These are phyloP conservation scores for Stegostoma tigrinum DNA, from an alignment of 2,113 vertebrate genomes.

Conservation along the genomic window DNA sequence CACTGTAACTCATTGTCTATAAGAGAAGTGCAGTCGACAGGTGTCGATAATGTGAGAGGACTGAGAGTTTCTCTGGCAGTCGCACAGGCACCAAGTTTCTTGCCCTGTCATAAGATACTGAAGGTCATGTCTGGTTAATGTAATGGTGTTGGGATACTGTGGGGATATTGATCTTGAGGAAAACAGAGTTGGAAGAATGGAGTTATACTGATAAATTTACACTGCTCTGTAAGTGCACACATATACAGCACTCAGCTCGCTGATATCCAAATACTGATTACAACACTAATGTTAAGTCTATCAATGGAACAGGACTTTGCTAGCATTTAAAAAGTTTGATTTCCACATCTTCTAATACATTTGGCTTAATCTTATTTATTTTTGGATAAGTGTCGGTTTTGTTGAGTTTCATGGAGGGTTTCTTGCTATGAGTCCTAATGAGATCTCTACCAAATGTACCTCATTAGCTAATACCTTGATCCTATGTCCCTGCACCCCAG, in stretches of 20 bases:
- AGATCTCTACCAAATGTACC: no score
- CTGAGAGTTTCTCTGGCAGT: not conserved
- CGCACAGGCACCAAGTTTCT: not conserved
- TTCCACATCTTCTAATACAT: not conserved
- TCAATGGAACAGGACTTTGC: not conserved
- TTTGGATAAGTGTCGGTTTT: no score
- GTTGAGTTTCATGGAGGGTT: no score
- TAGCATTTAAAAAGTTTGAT: not conserved
- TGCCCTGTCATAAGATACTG: not conserved
- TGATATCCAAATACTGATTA: not conserved
- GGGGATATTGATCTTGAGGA: not conserved
- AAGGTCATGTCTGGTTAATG: not conserved
- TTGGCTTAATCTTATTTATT: no score
- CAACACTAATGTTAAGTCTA: not conserved
- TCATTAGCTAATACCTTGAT: no score
- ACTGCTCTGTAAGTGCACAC: not conserved
- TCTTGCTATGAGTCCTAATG: no score
- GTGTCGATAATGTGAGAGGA: not conserved
- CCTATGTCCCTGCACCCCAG: no score
- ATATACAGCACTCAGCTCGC: not conserved
- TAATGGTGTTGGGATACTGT: not conserved
- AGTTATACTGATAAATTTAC: not conserved
- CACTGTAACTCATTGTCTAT: not conserved
- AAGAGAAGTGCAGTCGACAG: no score
- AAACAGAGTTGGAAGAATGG: not conserved